phyloP scores from a whole-genome alignment of 2,888 invertebrate species.

The Kuschelorhynchus macadamiae region DNA sequence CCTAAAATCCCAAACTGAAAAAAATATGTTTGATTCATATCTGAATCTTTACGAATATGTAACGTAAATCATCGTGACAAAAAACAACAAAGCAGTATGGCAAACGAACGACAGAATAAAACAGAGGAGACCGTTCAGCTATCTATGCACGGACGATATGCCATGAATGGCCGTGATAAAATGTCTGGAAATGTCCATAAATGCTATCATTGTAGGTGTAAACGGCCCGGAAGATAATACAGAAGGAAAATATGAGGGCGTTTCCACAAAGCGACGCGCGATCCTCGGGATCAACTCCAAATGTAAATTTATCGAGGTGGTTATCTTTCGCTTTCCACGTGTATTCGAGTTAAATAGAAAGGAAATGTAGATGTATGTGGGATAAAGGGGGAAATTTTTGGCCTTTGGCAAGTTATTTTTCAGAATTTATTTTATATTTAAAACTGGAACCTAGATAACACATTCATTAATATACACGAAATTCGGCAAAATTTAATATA shows the following conservation, averaged over 20 bases:
- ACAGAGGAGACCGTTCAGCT: constrained; percentile 49
- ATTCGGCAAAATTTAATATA: no score
- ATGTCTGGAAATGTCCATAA: constrained; percentile 67
- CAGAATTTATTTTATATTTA: no score
- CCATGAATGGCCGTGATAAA: constrained; percentile 68
- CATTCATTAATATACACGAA: no score
- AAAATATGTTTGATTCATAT: no score
- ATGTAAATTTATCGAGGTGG: constrained; percentile 51
- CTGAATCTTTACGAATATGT: no score
- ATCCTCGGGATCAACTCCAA: constrained; percentile 59
- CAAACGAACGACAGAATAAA: constrained; percentile 29
- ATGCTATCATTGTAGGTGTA: constrained; percentile 68
- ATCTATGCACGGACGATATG: constrained; percentile 68
- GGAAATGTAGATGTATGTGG: constrained; percentile 37
- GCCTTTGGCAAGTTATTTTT: constrained; percentile 2
- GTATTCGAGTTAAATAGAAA: constrained; percentile 44
- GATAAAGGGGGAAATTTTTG: constrained; percentile 1
- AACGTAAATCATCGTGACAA: no score
- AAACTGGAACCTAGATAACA: no score
- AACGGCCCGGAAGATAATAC: constrained; percentile 69
- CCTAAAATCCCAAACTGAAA: no score
- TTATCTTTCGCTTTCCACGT: constrained; percentile 46
- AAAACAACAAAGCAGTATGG: neutral
- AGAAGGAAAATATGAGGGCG: constrained; percentile 64
- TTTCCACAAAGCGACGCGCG: constrained; percentile 59